Evolutionary conservation across 92 coral and sea anemone species (phyloP).

Genomic region (Paramuricea clavata): DNA sequence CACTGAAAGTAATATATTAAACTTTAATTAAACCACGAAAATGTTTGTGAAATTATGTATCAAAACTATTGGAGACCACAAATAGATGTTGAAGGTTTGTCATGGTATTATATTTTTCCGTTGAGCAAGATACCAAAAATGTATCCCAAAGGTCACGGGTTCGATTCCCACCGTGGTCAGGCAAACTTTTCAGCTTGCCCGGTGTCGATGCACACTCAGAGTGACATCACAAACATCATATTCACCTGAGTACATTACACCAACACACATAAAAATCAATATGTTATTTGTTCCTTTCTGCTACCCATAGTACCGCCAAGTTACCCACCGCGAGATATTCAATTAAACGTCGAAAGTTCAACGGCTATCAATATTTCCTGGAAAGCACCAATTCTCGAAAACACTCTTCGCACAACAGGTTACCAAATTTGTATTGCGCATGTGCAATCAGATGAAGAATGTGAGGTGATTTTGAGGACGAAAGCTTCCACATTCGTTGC

Average conservation of each 20-base stretch:
- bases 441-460: background rate
- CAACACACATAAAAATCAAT: too few relatives aligned
- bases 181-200: too few relatives aligned
- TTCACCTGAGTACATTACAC: too few relatives aligned
- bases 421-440: background rate
- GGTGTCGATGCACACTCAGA: too few relatives aligned
- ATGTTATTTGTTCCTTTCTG: background rate
- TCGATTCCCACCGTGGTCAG: too few relatives aligned
- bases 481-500: background rate
- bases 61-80: background rate
- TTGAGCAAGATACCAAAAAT: too few relatives aligned
- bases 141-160: too few relatives aligned
- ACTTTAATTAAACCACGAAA: background rate
- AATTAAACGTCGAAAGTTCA: background rate
- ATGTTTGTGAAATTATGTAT: too few relatives aligned
- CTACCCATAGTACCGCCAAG: conserved; percentile 9
- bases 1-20: background rate
- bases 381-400: background rate
- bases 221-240: too few relatives aligned
- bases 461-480: background rate
- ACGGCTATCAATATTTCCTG: background rate
- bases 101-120: too few relatives aligned
- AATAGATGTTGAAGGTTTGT: too few relatives aligned
- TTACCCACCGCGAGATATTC: background rate
- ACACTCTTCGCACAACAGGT: background rate